A percentile compares a stretch with the other conserved stretches of the same genome.
Conservation (phyloP, 64 coral and sea anemone species). For the Actinia tenebrosa region DNA sequence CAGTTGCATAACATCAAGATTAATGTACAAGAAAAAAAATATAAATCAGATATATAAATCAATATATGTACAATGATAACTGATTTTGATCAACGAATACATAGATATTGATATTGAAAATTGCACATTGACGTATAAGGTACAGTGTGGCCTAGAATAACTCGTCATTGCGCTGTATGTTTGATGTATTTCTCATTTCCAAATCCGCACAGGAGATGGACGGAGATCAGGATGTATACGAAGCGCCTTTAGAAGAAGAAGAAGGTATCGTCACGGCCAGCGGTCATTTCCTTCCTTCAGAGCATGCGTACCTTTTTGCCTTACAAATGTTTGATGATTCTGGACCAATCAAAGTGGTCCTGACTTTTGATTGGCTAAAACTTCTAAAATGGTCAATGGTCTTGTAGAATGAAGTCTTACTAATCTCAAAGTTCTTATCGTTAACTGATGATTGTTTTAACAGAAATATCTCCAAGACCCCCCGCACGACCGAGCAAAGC, state of each 20-base stretch:
- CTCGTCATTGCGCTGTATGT: too few relatives aligned
- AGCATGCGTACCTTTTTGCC: neutral
- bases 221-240: neutral
- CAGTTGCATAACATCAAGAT: too few relatives aligned
- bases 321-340: neutral
- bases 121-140: too few relatives aligned
- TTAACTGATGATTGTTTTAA: neutral
- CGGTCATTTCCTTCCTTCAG: neutral
- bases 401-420: neutral
- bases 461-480: neutral
- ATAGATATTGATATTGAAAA: too few relatives aligned
- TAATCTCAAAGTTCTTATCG: neutral
- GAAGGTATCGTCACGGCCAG: neutral
- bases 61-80: too few relatives aligned
- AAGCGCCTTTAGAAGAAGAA: slow-evolving; percentile 1
- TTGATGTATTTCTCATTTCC: neutral
- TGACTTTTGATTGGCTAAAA: too few relatives aligned
- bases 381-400: too few relatives aligned
- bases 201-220: neutral
- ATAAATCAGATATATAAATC: too few relatives aligned
- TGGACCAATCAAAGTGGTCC: too few relatives aligned
- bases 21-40: too few relatives aligned
- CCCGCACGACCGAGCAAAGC: neutral
- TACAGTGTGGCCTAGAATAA: too few relatives aligned
- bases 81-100: too few relatives aligned